phyloP scores from a whole-genome alignment of 2,113 vertebrate genomes.

The Eurypyga helias region DNA sequence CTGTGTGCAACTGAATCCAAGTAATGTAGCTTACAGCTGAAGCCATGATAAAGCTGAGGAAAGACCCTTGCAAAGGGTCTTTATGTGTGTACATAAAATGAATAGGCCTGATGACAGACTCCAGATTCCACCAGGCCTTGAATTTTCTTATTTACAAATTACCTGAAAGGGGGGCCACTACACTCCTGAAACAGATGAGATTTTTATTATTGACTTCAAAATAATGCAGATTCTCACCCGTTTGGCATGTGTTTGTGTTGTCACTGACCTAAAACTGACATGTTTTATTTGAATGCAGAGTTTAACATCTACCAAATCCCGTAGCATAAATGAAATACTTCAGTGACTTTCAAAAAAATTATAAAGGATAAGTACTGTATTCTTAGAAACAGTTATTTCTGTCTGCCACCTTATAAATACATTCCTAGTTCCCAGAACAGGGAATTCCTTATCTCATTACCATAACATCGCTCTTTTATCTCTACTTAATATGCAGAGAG shows the following conservation, averaged over 20 bases:
- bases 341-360: background rate
- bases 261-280: background rate
- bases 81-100: too few species aligned
- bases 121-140: background rate
- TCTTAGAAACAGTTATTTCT: conserved; percentile 7
- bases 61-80: too few species aligned
- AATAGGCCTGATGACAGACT: background rate
- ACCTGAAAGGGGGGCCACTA: background rate
- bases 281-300: background rate
- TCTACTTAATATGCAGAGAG: background rate
- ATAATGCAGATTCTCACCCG: background rate
- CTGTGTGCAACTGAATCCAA: background rate
- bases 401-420: background rate
- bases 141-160: background rate
- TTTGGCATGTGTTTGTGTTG: background rate
- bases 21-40: background rate
- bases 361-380: background rate
- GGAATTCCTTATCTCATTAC: background rate
- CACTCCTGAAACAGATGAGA: background rate
- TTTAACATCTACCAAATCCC: background rate
- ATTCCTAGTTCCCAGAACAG: background rate
- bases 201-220: background rate
- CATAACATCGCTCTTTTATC: background rate
- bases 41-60: background rate
- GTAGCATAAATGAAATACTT: background rate